phyloP scores from a whole-genome alignment of 2,797 vertebrate genomes.

The Rachycentron canadum region DNA sequence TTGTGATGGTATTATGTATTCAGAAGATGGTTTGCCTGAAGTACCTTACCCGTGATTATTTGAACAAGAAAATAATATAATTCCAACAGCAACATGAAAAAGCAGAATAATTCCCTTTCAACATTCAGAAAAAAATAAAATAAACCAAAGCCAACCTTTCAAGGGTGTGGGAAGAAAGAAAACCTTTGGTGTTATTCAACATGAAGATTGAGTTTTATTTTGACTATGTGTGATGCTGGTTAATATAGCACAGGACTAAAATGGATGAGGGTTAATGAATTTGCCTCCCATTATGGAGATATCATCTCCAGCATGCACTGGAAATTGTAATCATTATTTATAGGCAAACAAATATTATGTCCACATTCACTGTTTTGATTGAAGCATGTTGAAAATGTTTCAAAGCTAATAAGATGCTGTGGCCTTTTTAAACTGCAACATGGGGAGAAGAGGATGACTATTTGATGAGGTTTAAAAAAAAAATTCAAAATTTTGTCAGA shows the following conservation, averaged over 20 bases:
- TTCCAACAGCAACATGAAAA: constrained; percentile 18
- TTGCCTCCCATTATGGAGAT: neutral
- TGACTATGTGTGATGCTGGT: constrained; percentile 6
- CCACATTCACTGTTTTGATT: neutral
- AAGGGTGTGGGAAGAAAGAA: constrained; percentile 17
- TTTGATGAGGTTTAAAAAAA: constrained; percentile 11
- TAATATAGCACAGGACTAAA: constrained; percentile 26
- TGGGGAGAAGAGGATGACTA: neutral
- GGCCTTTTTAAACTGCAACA: neutral
- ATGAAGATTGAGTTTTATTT: constrained; percentile 8
- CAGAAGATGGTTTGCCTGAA: constrained; percentile 30
- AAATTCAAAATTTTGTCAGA: neutral
- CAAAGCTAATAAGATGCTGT: neutral
- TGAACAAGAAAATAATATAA: constrained; percentile 33
- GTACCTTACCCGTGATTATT: constrained; percentile 41
- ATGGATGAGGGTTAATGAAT: constrained; percentile 6
- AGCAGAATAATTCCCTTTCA: constrained; percentile 22
- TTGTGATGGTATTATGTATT: constrained; percentile 34
- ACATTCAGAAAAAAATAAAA: constrained; percentile 23
- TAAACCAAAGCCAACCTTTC: constrained; percentile 21
- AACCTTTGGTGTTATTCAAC: neutral
- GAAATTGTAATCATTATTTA: neutral
- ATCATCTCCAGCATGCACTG: neutral
- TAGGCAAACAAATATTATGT: neutral
- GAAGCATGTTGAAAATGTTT: neutral